These are phyloP conservation scores for Chalcosyrphus nemorum DNA, from an alignment of 2,888 invertebrate genomes.

Conservation along the genomic window DNA sequence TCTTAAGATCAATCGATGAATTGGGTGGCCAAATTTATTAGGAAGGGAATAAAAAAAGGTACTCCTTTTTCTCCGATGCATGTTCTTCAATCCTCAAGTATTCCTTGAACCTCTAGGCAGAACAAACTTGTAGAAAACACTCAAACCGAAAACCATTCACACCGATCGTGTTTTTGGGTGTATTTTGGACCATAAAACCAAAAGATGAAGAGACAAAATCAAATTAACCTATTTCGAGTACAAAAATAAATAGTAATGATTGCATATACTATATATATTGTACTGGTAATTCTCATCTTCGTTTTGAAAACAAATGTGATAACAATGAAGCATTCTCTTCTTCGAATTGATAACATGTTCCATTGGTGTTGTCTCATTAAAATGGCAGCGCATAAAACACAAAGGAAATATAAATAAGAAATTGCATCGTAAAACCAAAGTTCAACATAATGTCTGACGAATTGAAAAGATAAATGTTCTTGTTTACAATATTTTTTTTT, in stretches of 20 bases:
- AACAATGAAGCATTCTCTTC: background rate
- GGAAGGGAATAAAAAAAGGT: too few relatives aligned
- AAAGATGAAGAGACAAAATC: background rate
- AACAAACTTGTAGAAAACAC: too few relatives aligned
- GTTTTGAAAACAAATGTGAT: background rate
- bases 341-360: background rate
- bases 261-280: too few relatives aligned
- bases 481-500: conserved; percentile 37
- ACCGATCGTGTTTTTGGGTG: background rate
- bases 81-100: too few relatives aligned
- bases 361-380: background rate
- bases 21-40: too few relatives aligned
- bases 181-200: background rate
- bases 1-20: too few relatives aligned
- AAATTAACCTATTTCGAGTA: conserved; percentile 7
- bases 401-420: background rate
- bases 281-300: background rate
- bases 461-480: conserved; percentile 13
- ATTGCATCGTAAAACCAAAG: conserved; percentile 37
- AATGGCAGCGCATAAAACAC: background rate
- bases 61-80: too few relatives aligned
- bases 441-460: conserved; percentile 51
- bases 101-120: too few relatives aligned
- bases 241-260: conserved; percentile 1
- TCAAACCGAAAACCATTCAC: background rate